Base-by-base conservation (phyloP, 2,797 vertebrate genomes). In the Dallia pectoralis region DNA sequence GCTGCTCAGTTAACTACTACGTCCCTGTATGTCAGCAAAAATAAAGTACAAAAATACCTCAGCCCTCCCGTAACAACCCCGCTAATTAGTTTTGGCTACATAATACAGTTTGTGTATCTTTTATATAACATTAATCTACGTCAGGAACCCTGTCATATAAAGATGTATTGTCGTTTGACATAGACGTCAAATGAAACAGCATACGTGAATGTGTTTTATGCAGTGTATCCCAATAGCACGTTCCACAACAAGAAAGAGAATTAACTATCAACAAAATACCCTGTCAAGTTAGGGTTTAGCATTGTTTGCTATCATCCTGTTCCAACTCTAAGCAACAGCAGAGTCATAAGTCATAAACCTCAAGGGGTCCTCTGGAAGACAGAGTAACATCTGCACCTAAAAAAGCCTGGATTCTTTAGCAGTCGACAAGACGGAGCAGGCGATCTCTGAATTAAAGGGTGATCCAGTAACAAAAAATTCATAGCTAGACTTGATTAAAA, bases 391-490 rank as follows among this genome's bases (percentile, higher is more conserved):
- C 82, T n/a, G 30, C 82, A 87, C 84, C 80, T 63, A 77, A 82
- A 81, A 77, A 81, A 77, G 81, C 85, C 78, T 81, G 87, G 88
- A 88, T 88, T 89, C 81, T 81, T 81, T 71, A 88, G 88, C 84
- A 81, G 88, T 90, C 88, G 91, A 92, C 86, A 91, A 15, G 6
- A 40, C 9, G 36, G 36, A 40, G 36, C 36, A 40, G 40, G 14
- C 40, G 9, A 40, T 40, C 9, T 11, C 14, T 44, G 40, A 44
- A 44, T 44, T 0, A 12, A 44, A 14, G 11, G 11, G 6, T 44
- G 11, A 44, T 44, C 12, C 40, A 44, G 14, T 44, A 44, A 14
- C 11, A 44, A 44, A 9, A 9, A 11, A 11, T 12, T 11, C 9
- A 44, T 3, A 3, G 4, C 2, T 44, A 44, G 11, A 44, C 9